Evolutionary conservation across 1,140 invertebrate species (phyloP).

Genomic region (Stegodyphus dumicola): DNA sequence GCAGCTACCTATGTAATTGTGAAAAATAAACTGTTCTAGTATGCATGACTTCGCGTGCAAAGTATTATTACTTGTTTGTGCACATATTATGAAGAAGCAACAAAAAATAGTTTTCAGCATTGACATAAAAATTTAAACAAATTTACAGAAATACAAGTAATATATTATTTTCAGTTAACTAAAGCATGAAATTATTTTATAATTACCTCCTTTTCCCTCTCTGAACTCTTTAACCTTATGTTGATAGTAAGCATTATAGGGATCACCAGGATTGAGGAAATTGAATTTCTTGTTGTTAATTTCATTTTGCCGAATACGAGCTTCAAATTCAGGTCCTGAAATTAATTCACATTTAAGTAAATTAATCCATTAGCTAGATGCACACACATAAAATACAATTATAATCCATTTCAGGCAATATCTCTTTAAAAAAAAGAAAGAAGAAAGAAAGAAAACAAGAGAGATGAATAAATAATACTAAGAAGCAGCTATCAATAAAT

Average conservation of each 20-base stretch:
- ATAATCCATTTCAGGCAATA: no score
- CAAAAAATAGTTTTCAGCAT: background rate
- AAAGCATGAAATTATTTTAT: background rate
- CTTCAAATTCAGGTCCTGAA: constrained; percentile 90
- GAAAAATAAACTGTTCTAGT: no score
- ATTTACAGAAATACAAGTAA: constrained; percentile 40
- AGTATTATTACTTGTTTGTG: no score
- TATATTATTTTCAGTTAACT: background rate
- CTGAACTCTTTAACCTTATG: constrained; percentile 97
- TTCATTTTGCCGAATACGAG: constrained; percentile 95
- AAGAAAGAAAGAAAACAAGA: no score
- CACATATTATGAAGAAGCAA: background rate
- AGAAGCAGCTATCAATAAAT: no score
- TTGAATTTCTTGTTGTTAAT: constrained; percentile 98
- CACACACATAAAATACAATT: no score
- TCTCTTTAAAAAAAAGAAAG: no score
- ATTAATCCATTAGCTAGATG: no score
- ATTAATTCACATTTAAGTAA: background rate
- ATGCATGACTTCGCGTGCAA: no score
- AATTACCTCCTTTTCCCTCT: constrained; percentile 77
- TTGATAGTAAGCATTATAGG: constrained; percentile 99
- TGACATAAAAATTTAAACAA: constrained; percentile 13
- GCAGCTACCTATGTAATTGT: no score
- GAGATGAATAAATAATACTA: no score
- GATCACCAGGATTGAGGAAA: constrained; percentile 96